Percentiles rank a stretch among this genome's conserved stretches.
Conservation (phyloP, 2,113 vertebrate genomes). For the Bubo bubo region DNA sequence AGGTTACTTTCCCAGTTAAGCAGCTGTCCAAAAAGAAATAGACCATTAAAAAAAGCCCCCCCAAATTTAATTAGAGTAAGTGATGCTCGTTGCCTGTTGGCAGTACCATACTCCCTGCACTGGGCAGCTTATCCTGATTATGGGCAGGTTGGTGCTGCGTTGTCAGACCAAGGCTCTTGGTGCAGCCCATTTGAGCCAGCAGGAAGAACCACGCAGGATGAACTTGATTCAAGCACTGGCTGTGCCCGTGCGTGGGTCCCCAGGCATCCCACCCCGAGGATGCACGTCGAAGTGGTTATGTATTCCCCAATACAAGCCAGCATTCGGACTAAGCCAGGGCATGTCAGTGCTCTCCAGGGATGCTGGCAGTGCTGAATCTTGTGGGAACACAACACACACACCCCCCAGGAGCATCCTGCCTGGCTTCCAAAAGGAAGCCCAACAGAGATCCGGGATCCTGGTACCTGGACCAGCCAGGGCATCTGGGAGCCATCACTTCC, state of each 20-base stretch:
- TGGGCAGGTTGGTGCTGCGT: fast-evolving
- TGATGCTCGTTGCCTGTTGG: background rate
- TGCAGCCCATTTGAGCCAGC: background rate
- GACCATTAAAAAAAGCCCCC: background rate
- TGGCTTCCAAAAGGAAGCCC: background rate
- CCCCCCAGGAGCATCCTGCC: fast-evolving
- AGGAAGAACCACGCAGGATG: background rate
- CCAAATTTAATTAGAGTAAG: background rate
- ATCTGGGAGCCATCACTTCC: background rate
- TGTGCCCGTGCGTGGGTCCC: fast-evolving
- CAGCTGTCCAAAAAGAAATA: background rate
- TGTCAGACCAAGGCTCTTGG: background rate
- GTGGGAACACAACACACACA: fast-evolving
- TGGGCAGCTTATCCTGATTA: background rate
- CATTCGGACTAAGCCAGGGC: background rate
- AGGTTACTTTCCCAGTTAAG: background rate
- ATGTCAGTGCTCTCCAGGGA: fast-evolving
- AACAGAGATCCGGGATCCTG: fast-evolving
- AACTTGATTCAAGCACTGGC: background rate
- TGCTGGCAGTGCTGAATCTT: fast-evolving
- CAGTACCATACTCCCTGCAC: background rate
- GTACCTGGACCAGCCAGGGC: background rate
- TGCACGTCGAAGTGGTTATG: fast-evolving
- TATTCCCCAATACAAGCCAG: fast-evolving
- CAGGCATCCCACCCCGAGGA: background rate